Evolutionary conservation across 53 echinoderm and acorn worm species (phyloP).

Genomic region (Apostichopus leukothele): DNA sequence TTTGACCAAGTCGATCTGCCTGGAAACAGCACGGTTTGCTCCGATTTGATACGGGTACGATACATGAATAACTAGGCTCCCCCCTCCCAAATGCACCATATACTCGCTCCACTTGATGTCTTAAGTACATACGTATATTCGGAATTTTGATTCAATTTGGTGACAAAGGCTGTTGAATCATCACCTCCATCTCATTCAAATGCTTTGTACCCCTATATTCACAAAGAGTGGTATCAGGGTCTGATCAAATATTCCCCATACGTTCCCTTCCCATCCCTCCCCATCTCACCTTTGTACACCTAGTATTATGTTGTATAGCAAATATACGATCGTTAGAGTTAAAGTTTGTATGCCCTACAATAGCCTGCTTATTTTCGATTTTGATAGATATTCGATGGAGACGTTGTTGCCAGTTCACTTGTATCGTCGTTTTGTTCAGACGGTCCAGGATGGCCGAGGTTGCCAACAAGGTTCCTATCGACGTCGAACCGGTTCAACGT

Average conservation of each 20-base stretch:
- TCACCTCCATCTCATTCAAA: neutral
- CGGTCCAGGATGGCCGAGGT: conserved; percentile 11
- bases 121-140: neutral
- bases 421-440: conserved; percentile 9
- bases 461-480: neutral
- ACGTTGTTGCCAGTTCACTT: neutral
- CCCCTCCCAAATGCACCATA: neutral
- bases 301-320: too few relatives aligned
- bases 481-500: neutral
- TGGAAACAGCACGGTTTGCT: neutral
- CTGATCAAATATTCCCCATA: too few relatives aligned
- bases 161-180: neutral
- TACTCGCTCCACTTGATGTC: too few relatives aligned
- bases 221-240: too few relatives aligned
- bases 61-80: neutral
- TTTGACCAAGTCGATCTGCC: neutral
- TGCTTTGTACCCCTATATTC: neutral
- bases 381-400: neutral
- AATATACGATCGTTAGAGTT: neutral
- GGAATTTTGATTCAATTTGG: neutral
- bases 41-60: neutral
- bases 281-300: too few relatives aligned
- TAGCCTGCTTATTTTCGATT: neutral
- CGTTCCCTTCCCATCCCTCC: too few relatives aligned
- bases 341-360: neutral